A percentile compares a stretch with the other conserved stretches of the same genome.
Conservation (phyloP, 1,140 invertebrate genomes). For the Penaeus japonicus region DNA sequence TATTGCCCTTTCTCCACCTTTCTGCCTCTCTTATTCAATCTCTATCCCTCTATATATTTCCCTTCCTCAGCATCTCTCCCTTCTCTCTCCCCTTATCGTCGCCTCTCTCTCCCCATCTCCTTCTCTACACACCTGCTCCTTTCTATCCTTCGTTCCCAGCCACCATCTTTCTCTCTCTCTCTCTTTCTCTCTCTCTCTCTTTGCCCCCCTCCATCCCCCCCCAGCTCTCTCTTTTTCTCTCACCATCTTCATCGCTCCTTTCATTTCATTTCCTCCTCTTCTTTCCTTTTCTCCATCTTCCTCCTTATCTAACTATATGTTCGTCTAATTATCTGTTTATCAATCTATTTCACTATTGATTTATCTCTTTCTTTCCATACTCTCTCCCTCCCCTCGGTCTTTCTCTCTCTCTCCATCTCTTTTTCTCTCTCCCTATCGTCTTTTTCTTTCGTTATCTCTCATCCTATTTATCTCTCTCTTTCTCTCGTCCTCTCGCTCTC, state of each 20-base stretch:
- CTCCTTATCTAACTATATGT: too few relatives aligned
- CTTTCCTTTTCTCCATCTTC: too few relatives aligned
- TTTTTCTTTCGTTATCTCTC: background rate
- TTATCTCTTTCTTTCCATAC: too few relatives aligned
- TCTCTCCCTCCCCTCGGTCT: background rate
- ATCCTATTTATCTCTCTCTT: too few relatives aligned
- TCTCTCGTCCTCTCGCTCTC: background rate
- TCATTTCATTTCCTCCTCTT: too few relatives aligned
- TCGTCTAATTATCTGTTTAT: too few relatives aligned
- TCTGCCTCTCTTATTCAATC: background rate
- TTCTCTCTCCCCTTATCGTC: background rate
- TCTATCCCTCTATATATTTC: background rate
- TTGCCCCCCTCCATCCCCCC: background rate
- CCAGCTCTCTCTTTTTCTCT: too few relatives aligned
- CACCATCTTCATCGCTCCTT: too few relatives aligned
- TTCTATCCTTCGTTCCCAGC: background rate
- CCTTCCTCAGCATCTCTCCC: background rate
- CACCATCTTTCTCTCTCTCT: background rate
- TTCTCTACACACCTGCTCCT: background rate
- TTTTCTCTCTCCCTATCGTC: background rate
- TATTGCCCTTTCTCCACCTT: background rate
- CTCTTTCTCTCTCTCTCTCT: constrained; percentile 20
- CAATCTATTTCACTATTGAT: too few relatives aligned
- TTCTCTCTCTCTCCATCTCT: background rate
- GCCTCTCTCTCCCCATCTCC: background rate